Evolutionary conservation across 2,888 invertebrate genomes (phyloP).

Genomic region (Julus scanicus): DNA sequence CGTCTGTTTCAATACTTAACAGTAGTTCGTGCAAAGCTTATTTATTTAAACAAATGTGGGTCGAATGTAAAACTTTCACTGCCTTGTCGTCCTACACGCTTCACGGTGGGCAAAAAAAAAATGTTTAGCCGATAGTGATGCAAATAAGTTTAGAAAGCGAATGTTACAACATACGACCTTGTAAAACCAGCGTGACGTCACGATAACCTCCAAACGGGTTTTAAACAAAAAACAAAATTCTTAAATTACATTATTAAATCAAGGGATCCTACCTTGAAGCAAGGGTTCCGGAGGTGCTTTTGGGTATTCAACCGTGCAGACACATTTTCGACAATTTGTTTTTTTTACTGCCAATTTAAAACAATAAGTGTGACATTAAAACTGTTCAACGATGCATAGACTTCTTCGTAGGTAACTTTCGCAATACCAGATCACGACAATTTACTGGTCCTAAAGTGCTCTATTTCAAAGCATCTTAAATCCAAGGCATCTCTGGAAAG

Average conservation of each 20-base stretch:
- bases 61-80: constrained; percentile 5
- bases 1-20: background rate
- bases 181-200: background rate
- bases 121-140: background rate
- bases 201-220: background rate
- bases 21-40: background rate
- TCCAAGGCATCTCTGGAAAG: background rate
- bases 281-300: constrained; percentile 15
- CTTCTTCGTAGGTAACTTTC: background rate
- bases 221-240: background rate
- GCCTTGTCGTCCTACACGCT: background rate
- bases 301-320: background rate
- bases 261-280: constrained; percentile 20
- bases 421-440: background rate
- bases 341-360: background rate
- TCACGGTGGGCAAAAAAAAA: background rate
- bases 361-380: background rate
- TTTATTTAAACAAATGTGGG: constrained; percentile 27
- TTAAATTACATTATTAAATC: background rate
- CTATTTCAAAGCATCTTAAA: background rate
- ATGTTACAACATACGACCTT: background rate
- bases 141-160: background rate
- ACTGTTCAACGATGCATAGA: background rate
- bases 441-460: background rate
- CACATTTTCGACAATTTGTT: background rate